Evolutionary conservation across 2,888 invertebrate genomes (phyloP), one percentile per base, ranked within the genome.

Genomic region (Salticus scenicus): DNA sequence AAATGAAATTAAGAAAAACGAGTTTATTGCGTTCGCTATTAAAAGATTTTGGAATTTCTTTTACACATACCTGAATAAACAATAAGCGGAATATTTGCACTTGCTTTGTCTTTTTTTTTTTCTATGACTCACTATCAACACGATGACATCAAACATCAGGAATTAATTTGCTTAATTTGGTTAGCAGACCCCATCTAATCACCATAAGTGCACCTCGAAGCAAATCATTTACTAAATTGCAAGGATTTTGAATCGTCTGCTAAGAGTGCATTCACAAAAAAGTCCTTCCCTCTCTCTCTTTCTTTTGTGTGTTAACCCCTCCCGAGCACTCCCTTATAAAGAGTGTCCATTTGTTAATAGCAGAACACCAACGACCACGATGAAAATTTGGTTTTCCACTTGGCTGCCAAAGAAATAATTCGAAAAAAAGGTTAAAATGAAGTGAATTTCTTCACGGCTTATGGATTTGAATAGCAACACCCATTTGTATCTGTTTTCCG

Each of bases 121-220:
- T n/a, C n/a, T 57, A 57, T 57, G 57, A 20, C 24, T 57, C 57
- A 57, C 24, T 24, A 57, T 4, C 47, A 14, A 47, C 8, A 1
- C 57, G 7, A 57, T 24, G 5, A 24, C 24, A 24, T 24, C 57
- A 20, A 24, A 12, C 20, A 57, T 57, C n/a, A 31, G 57, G 27
- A 37, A 81, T 81, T 81, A 81, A 81, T 81, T 81, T 81, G 74
- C 81, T 81, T 81, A 74, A 69, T 81, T 74, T 81, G 69, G 31
- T 51, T 57, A 12, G 67, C 20, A 57, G 41, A 1, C 7, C 57
- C 24, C 77, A 73, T 78, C 73, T 84, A 84, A 84, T 84, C 83
- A 84, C 83, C 33, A 73, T 73, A 78, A 84, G 83, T 84, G 83
- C 83, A 57, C 10, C 17, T 27, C 67, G 57, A 7, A 73, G 77